Evolutionary conservation across 1,140 invertebrate species (phyloP).

Genomic region (Hyles vespertilio): DNA sequence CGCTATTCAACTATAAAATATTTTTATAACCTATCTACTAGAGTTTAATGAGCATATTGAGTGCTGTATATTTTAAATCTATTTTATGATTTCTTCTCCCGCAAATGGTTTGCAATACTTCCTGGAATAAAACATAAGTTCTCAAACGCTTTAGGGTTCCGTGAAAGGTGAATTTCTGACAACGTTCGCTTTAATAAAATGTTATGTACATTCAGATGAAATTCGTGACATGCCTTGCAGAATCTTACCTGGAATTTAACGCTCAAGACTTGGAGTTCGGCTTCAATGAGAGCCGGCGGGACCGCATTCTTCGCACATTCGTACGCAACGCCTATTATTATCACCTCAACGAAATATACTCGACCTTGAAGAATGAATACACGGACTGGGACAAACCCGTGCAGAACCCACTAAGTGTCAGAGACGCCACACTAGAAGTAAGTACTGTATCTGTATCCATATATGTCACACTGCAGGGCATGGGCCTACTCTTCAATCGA

Average conservation of each 20-base stretch:
- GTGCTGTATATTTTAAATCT: no score
- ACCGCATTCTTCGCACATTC: slow-evolving; percentile 90
- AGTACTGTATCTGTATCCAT: slow-evolving; percentile 3
- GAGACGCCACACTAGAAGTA: slow-evolving; percentile 84
- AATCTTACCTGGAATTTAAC: slow-evolving; percentile 86
- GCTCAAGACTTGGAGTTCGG: slow-evolving; percentile 88
- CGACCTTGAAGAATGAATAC: slow-evolving; percentile 93
- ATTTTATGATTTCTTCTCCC: no score
- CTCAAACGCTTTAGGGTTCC: no score
- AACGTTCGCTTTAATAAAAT: background rate
- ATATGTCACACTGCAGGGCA: no score
- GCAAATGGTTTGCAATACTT: no score
- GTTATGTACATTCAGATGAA: slow-evolving; percentile 35
- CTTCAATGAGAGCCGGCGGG: slow-evolving; percentile 88
- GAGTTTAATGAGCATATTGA: no score
- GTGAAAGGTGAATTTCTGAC: background rate
- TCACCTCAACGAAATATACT: slow-evolving; percentile 93
- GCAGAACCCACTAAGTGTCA: slow-evolving; percentile 83
- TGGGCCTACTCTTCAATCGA: no score
- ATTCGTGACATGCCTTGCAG: slow-evolving; percentile 68
- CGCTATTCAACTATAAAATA: no score
- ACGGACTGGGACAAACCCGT: slow-evolving; percentile 92
- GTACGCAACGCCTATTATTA: slow-evolving; percentile 92
- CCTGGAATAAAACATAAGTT: no score
- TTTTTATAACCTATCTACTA: no score